Evolutionary conservation across 2,888 invertebrate species (phyloP).

Genomic region (Drosophila sordidapex): DNA sequence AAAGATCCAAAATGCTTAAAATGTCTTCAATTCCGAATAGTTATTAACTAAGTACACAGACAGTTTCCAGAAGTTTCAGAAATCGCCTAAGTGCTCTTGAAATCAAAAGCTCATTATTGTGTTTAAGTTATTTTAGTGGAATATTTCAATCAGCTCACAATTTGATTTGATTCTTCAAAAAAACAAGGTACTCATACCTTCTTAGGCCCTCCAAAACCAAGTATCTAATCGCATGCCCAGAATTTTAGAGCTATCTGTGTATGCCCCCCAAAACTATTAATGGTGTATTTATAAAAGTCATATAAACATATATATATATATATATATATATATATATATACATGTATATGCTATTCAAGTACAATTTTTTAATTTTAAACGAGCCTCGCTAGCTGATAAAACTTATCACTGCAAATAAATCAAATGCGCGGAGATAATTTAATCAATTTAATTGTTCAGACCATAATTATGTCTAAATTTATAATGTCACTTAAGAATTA

Average conservation of each 20-base stretch:
- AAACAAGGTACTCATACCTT: constrained; percentile 16
- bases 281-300: constrained; percentile 47
- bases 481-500: constrained; percentile 77
- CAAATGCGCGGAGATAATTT: constrained; percentile 69
- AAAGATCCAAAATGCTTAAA: rapidly evolving
- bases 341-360: constrained; percentile 30
- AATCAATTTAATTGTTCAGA: constrained; percentile 76
- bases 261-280: constrained; percentile 44
- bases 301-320: background rate
- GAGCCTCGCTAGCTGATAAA: constrained; percentile 40
- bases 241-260: constrained; percentile 53
- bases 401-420: constrained; percentile 68
- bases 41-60: background rate
- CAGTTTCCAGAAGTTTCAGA: background rate
- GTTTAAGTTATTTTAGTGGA: background rate
- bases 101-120: constrained; percentile 11
- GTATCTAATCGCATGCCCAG: constrained; percentile 55
- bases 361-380: constrained; percentile 49
- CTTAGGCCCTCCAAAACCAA: constrained; percentile 19
- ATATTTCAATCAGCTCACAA: background rate
- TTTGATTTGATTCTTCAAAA: background rate
- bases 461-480: constrained; percentile 79
- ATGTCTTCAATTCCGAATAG: background rate
- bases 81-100: constrained; percentile 3
- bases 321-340: background rate